Conservation (phyloP, 1,140 invertebrate species). For the Eupeodes corollae region DNA sequence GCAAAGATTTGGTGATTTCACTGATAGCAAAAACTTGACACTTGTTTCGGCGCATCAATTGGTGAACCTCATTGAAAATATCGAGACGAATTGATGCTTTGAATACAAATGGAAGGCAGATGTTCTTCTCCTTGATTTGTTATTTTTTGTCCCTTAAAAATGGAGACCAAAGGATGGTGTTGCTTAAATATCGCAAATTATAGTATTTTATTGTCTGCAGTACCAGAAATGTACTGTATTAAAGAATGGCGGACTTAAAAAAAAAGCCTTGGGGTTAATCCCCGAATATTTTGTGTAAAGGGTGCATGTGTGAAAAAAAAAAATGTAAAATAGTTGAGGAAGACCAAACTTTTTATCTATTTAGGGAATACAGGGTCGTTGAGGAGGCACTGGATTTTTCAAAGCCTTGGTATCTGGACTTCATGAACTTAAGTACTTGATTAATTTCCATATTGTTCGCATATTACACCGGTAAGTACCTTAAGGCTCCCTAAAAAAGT, state of each 20-base stretch:
- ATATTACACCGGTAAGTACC: too few relatives aligned
- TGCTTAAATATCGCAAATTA: constrained; percentile 34
- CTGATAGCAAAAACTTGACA: constrained; percentile 97
- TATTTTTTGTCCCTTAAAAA: constrained; percentile 94
- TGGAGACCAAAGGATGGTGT: constrained; percentile 82
- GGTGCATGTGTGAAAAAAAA: too few relatives aligned
- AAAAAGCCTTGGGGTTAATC: constrained; percentile 8
- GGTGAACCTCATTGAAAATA: constrained; percentile 94
- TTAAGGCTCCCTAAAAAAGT: too few relatives aligned
- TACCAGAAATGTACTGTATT: constrained; percentile 30
- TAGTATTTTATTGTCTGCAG: constrained; percentile 25
- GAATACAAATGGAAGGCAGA: constrained; percentile 88
- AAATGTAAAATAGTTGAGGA: too few relatives aligned
- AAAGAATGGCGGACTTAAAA: constrained; percentile 12
- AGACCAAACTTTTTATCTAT: too few relatives aligned
- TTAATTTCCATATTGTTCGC: too few relatives aligned
- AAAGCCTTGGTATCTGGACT: too few relatives aligned
- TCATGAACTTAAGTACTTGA: too few relatives aligned
- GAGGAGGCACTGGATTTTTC: too few relatives aligned
- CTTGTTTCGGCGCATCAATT: constrained; percentile 89
- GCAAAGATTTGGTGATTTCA: constrained; percentile 97
- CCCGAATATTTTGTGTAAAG: too few relatives aligned
- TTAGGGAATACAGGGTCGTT: too few relatives aligned
- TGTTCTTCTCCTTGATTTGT: constrained; percentile 52
- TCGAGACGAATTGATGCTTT: constrained; percentile 96